These are phyloP conservation scores for Aselliscus stoliczkanus DNA, from an alignment of 2,797 vertebrate genomes.

Conservation along the genomic window DNA sequence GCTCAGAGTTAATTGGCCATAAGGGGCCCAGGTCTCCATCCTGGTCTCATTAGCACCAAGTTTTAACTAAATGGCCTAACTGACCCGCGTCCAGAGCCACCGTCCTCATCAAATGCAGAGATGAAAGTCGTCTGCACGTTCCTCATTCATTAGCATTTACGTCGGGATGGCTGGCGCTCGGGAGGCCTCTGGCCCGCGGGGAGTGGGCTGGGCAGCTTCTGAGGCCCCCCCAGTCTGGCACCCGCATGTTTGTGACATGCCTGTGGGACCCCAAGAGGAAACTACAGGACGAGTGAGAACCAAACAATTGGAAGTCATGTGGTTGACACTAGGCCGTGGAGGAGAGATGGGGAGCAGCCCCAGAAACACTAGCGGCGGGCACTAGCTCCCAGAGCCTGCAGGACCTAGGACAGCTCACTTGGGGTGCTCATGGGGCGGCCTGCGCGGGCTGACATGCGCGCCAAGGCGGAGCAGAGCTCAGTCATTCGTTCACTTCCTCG, in stretches of 20 bases:
- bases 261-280: rapidly evolving
- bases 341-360: neutral
- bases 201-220: neutral
- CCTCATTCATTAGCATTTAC: neutral
- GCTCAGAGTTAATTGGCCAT: slow-evolving; percentile 45
- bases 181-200: neutral
- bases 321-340: rapidly evolving
- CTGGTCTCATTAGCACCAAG: slow-evolving; percentile 25
- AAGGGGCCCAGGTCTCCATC: neutral
- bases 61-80: neutral
- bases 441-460: neutral
- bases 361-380: neutral
- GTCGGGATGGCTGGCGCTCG: rapidly evolving
- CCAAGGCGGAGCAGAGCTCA: rapidly evolving
- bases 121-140: neutral
- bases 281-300: neutral
- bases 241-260: neutral
- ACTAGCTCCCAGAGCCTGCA: neutral
- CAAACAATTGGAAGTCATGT: too few species aligned
- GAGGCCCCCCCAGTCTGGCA: neutral
- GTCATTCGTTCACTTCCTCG: rapidly evolving
- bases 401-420: neutral
- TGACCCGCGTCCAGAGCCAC: neutral
- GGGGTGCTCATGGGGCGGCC: rapidly evolving
- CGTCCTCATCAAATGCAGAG: neutral